Evolutionary conservation across 1,140 invertebrate species (phyloP).

Genomic region (Tribolium castaneum): DNA sequence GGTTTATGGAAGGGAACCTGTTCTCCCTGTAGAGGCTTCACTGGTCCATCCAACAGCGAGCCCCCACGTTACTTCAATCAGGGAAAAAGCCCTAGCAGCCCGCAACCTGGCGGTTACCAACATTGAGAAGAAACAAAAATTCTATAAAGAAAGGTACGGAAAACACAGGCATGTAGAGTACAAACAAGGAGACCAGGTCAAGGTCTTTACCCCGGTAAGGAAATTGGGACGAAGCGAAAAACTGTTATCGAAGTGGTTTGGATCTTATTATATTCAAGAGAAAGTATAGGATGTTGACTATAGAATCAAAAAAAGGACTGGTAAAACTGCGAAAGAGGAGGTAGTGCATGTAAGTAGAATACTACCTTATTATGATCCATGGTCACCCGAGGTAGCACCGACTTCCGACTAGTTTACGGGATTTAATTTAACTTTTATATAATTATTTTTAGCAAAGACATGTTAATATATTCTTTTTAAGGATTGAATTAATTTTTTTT

Average conservation of each 20-base stretch:
- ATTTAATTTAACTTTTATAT: too few species aligned
- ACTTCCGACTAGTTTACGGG: too few species aligned
- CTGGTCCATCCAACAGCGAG: slow-evolving; percentile 3
- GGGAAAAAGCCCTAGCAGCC: slow-evolving; percentile 35
- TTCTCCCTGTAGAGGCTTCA: slow-evolving; percentile 46
- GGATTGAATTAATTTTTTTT: too few species aligned
- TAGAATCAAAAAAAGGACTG: slow-evolving; percentile 32
- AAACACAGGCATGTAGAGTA: slow-evolving; percentile 45
- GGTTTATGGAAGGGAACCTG: slow-evolving; percentile 47
- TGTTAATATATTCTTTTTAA: too few species aligned
- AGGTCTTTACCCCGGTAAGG: slow-evolving; percentile 43
- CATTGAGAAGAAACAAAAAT: slow-evolving; percentile 35
- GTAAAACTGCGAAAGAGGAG: slow-evolving; percentile 4
- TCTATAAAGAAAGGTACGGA: slow-evolving; percentile 35
- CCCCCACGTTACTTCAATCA: not conserved
- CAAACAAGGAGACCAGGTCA: slow-evolving; percentile 32
- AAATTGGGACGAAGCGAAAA: slow-evolving; percentile 48
- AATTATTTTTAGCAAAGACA: too few species aligned
- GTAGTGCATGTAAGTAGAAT: slow-evolving; percentile 40
- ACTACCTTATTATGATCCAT: slow-evolving; percentile 42
- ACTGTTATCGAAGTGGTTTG: slow-evolving; percentile 43
- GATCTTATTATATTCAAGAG: slow-evolving; percentile 38
- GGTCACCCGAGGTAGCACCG: not conserved
- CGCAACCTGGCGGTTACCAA: slow-evolving; percentile 42
- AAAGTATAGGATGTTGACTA: slow-evolving; percentile 38